These are phyloP conservation scores for Polyommatus iphigenia DNA, from an alignment of 2,888 invertebrate genomes.

Conservation along the genomic window DNA sequence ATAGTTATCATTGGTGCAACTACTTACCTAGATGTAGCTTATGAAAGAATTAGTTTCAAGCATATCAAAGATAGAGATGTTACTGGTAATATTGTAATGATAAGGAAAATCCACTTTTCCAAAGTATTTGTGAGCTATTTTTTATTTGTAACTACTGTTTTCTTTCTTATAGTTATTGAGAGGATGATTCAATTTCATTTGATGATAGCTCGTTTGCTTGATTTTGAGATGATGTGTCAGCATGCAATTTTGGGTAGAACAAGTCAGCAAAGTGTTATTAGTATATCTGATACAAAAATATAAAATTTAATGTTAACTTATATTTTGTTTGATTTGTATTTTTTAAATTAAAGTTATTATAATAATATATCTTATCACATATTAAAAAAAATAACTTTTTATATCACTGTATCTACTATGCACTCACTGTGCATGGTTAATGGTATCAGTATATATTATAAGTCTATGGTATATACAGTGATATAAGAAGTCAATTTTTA, in stretches of 20 bases:
- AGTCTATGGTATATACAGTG: too few relatives aligned
- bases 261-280: background rate
- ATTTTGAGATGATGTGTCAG: constrained; percentile 66
- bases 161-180: constrained; percentile 54
- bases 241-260: constrained; percentile 53
- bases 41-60: background rate
- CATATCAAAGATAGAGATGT: background rate
- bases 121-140: constrained; percentile 51
- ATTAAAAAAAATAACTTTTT: too few relatives aligned
- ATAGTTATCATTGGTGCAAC: background rate
- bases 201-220: constrained; percentile 56
- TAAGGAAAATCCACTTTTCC: constrained; percentile 51
- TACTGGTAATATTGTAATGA: constrained; percentile 42
- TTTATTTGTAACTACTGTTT: constrained; percentile 51
- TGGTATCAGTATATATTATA: too few relatives aligned
- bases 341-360: background rate
- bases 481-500: background rate
- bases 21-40: background rate
- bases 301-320: background rate
- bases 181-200: constrained; percentile 51
- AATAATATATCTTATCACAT: too few relatives aligned
- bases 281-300: background rate
- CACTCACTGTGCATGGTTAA: too few relatives aligned
- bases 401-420: too few relatives aligned
- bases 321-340: background rate